Base-by-base conservation (phyloP, 2,797 vertebrate species). In the Amblyopsis hoosieri region DNA sequence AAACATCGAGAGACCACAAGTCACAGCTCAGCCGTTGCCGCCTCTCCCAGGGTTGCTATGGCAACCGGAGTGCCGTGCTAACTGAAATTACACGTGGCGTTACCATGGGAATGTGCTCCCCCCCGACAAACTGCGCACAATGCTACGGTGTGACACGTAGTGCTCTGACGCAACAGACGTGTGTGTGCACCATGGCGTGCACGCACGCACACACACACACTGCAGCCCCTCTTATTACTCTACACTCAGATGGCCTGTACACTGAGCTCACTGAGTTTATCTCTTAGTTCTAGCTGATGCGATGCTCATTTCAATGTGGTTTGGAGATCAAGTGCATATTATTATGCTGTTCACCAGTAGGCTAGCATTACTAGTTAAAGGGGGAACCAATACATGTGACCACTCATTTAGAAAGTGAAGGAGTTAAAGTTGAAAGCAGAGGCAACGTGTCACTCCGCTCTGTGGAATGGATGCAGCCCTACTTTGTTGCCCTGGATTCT, bases 31-130 rank as follows among this genome's bases (percentile, higher is more conserved):
- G 31, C 78, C 79, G 67, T 78, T 84, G 75, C 76, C 42, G 42
- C 57, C 64, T 69, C 59, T 64, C 61, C 17, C 51, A 19, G 70
- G 37, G 90, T 91, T 86, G 73, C 87, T 70, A 84, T 87, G 79
- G 76, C 89, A 82, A 91, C 91, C 71, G 19, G 74, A 69, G 76
- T 79, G 84, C 85, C 85, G 88, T 82, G 79, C 72, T 81, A 79
- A 85, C 82, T 76, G 64, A 60, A 81, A 77, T 65, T 75, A 72
- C 31, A 49, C 67, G 72, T 57, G 84, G 85, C 47, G 85, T 91
- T 90, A 82, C 89, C 85, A 92, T 90, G 85, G 90, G 75, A 84
- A 91, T 82, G 61, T 57, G 60, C 74, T 71, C 33, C 5, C n/a
- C 29, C 31, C 23, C 58, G 50, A 62, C 67, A 68, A 74, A 48